These are phyloP conservation scores for Sebastiscus tertius DNA, from an alignment of 2,797 vertebrate species.

Conservation along the genomic window DNA sequence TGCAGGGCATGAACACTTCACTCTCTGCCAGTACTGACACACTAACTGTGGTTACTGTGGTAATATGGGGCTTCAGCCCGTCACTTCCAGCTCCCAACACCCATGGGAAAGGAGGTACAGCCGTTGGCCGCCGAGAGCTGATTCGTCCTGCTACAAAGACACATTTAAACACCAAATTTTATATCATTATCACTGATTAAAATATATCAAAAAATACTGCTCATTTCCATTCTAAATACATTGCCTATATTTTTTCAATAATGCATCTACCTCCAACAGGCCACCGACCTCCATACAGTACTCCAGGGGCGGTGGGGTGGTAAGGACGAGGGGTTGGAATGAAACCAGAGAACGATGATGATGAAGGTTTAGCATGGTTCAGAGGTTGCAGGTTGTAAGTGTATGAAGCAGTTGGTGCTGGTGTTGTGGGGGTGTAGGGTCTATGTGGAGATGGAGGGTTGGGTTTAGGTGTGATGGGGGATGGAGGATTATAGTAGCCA, in stretches of 20 bases:
- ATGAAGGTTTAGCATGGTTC: slow-evolving; percentile 38
- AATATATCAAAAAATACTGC: not conserved
- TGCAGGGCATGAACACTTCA: slow-evolving; percentile 80
- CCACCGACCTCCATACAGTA: slow-evolving; percentile 60
- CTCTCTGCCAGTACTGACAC: slow-evolving; percentile 80
- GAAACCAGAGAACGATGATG: slow-evolving; percentile 35
- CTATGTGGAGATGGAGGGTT: slow-evolving; percentile 34
- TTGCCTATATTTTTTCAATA: not conserved
- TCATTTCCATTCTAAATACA: not conserved
- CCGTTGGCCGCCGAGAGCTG: slow-evolving; percentile 64
- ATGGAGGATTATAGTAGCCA: slow-evolving; percentile 41
- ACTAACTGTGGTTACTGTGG: slow-evolving; percentile 68
- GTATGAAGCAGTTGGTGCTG: slow-evolving; percentile 41
- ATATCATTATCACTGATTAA: not conserved
- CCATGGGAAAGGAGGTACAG: slow-evolving; percentile 74
- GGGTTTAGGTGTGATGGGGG: slow-evolving; percentile 42
- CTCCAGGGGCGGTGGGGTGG: slow-evolving; percentile 49
- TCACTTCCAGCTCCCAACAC: slow-evolving; percentile 50
- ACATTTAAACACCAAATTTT: not conserved
- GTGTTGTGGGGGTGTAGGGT: slow-evolving; percentile 40
- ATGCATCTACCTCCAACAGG: slow-evolving; percentile 56
- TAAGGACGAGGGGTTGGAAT: slow-evolving; percentile 35
- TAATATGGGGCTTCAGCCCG: slow-evolving; percentile 79
- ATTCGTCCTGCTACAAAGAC: slow-evolving; percentile 39
- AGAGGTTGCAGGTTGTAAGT: slow-evolving; percentile 30